Evolutionary conservation across 1,140 invertebrate species (phyloP), one percentile per base, ranked within the genome.

Genomic region (Caenorhabditis remanei): DNA sequence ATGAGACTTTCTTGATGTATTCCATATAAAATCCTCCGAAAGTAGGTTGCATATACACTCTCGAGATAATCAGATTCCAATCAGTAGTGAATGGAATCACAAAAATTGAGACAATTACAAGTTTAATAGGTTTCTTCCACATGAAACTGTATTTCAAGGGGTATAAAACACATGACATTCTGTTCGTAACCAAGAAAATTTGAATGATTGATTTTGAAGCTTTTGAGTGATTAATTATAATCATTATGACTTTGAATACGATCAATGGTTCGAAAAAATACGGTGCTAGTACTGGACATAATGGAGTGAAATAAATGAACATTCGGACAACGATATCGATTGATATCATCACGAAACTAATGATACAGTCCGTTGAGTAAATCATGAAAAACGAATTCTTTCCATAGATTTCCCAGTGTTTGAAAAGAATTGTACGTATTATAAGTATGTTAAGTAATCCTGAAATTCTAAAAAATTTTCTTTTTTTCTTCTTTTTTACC

Each of bases 31-130:
- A 40, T 40, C 61, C 61, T 40, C 61, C 61, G 13, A 65, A 65
- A 40, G 61, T 65, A 40, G 61, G 61, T 40, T 65, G 61, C 61
- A 65, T 65, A 40, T 65, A 65, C 32, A 65, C 61, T 65, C 61
- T 4, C 8, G 61, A 65, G 7, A 65, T 65, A 6, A 40, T 40
- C 0, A 41, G 2, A 65, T 65, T 65, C 61, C 61, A 65, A 16
- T 65, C 61, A 40, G 40, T 65, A 40, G 61, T 40, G 40, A 65
- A 65, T 16, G 61, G 61, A 40, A 65, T 40, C 1, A 65, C 9
- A 40, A 65, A 63, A 19, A 65, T 40, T 13, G 32, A 40, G 40
- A 40, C 16, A 4, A 65, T 40, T 5, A 65, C 9, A 32, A 8
- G 40, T 40, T 65, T 65, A 21, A 65, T 11, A 0, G 61, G 61